Conservation (phyloP, 2,888 invertebrate genomes). For the Operophtera brumata region DNA sequence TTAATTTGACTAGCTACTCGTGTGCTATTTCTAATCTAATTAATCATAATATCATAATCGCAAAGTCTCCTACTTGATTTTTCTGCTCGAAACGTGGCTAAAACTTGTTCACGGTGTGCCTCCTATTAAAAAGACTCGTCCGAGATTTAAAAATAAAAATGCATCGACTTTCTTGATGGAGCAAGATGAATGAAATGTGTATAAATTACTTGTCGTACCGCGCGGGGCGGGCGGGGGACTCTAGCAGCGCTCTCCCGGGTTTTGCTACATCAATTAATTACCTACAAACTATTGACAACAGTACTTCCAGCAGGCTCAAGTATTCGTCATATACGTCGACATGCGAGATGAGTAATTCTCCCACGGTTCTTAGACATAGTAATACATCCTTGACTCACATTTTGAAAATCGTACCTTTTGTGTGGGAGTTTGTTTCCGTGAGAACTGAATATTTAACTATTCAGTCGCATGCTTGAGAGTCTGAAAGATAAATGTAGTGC, state of each 20-base stretch:
- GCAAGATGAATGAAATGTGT: constrained; percentile 58
- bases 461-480: constrained; percentile 50
- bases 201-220: constrained; percentile 36
- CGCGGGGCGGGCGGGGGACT: constrained; percentile 32
- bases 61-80: constrained; percentile 31
- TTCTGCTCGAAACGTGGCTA: constrained; percentile 33
- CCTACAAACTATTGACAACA: constrained; percentile 48
- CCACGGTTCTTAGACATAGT: constrained; percentile 67
- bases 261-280: constrained; percentile 42
- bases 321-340: constrained; percentile 49
- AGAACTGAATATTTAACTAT: constrained; percentile 62
- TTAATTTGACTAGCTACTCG: constrained; percentile 39
- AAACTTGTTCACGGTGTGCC: constrained; percentile 45
- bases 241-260: constrained; percentile 48
- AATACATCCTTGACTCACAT: constrained; percentile 76
- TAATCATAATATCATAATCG: no score
- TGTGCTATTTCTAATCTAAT: constrained; percentile 28
- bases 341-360: constrained; percentile 58
- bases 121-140: constrained; percentile 20
- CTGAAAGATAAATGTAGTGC: constrained; percentile 35
- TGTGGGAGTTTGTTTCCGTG: constrained; percentile 70
- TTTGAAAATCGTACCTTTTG: constrained; percentile 75
- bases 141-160: constrained; percentile 46
- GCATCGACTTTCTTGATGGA: constrained; percentile 44
- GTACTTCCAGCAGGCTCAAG: constrained; percentile 43